Conservation (phyloP, 2,797 vertebrate genomes). For the Megaceryle alcyon region DNA sequence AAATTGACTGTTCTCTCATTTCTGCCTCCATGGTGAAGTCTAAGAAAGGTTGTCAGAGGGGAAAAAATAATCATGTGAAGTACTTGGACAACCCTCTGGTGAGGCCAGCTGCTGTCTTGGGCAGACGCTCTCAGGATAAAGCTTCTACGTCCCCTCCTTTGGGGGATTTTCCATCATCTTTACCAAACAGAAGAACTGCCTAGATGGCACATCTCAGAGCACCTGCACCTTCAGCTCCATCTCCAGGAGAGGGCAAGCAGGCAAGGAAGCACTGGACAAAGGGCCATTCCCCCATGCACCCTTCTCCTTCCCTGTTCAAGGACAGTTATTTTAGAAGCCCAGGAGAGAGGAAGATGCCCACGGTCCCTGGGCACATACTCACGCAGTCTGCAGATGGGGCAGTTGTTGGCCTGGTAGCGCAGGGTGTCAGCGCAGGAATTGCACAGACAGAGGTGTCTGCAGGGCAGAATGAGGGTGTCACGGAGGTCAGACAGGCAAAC, state of each 20-base stretch:
- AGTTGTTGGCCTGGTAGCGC: conserved; percentile 98
- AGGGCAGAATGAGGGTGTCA: conserved; percentile 95
- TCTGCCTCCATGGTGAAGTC: not conserved
- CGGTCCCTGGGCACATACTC: conserved; percentile 70
- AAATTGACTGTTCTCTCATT: not conserved
- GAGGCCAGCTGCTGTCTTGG: not conserved
- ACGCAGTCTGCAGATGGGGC: conserved; percentile 98
- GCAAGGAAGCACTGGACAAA: not conserved
- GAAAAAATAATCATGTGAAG: not conserved
- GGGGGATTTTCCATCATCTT: not conserved
- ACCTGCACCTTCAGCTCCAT: not conserved
- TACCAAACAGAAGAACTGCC: not conserved
- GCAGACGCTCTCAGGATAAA: not conserved
- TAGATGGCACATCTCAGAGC: not conserved
- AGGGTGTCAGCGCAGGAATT: conserved; percentile 95
- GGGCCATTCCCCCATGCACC: not conserved
- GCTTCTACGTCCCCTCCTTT: not conserved
- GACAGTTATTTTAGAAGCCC: not conserved
- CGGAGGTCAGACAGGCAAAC: conserved; percentile 95
- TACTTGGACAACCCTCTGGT: not conserved
- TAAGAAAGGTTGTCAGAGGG: not conserved
- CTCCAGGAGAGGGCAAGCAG: not conserved
- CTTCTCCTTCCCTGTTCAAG: not conserved
- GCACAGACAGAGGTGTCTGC: conserved; percentile 94
- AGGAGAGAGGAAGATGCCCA: not conserved